phyloP scores from a whole-genome alignment of 2,797 vertebrate genomes.

The Gymnodraco acuticeps region DNA sequence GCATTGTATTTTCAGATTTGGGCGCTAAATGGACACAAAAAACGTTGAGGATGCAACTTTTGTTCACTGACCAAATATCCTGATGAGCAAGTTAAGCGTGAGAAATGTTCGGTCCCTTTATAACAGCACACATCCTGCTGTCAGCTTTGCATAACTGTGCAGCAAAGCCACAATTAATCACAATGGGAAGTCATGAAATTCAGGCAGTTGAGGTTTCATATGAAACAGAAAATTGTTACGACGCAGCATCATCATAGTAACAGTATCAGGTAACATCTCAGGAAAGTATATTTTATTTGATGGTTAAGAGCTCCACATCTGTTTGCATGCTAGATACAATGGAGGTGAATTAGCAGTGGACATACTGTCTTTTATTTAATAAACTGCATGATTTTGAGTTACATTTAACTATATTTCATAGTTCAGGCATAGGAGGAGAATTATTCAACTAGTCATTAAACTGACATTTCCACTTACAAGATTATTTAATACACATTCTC shows the following conservation, averaged over 20 bases:
- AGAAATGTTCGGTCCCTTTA: constrained; percentile 35
- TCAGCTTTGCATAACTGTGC: constrained; percentile 35
- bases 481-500: background rate
- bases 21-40: background rate
- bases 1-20: background rate
- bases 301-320: background rate
- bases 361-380: background rate
- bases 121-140: constrained; percentile 64
- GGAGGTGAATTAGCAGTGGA: background rate
- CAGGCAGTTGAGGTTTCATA: constrained; percentile 62
- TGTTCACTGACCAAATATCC: background rate
- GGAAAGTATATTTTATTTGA: constrained; percentile 23
- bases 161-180: constrained; percentile 43
- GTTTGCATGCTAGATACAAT: background rate
- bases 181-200: constrained; percentile 49
- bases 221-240: constrained; percentile 56
- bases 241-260: background rate
- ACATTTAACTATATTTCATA: background rate
- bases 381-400: background rate
- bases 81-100: constrained; percentile 9
- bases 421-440: background rate
- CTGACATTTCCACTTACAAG: background rate
- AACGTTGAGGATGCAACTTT: background rate
- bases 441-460: background rate
- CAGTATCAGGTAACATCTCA: background rate